Conservation (phyloP, 2,113 vertebrate species). For the Lichenostomus cassidix region DNA sequence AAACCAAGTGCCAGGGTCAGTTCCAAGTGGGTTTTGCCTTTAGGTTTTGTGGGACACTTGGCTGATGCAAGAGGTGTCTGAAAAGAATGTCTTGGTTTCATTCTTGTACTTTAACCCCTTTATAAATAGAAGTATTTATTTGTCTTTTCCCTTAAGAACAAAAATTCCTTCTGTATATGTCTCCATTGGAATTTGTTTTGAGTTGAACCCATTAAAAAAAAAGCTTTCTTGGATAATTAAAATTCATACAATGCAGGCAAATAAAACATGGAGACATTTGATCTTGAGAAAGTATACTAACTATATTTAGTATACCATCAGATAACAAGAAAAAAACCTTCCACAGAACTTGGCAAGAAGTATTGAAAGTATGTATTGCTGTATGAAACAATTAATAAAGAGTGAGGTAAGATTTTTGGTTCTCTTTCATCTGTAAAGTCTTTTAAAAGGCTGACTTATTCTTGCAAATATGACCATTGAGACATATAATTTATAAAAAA, state of each 20-base stretch:
- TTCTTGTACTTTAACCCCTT: background rate
- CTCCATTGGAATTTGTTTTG: background rate
- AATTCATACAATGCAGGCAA: background rate
- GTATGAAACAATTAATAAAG: background rate
- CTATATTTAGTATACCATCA: background rate
- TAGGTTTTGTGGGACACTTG: background rate
- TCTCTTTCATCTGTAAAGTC: background rate
- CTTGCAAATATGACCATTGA: background rate
- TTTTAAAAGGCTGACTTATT: background rate
- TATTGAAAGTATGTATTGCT: background rate
- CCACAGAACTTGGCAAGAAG: background rate
- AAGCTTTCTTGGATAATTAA: background rate
- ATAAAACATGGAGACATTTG: background rate
- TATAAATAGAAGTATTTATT: background rate
- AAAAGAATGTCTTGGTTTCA: background rate
- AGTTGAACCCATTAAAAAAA: background rate
- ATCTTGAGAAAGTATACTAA: background rate
- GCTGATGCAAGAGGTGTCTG: background rate
- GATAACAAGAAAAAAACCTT: background rate
- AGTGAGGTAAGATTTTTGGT: background rate
- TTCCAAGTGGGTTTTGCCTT: background rate
- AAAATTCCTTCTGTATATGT: background rate
- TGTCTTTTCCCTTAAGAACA: background rate
- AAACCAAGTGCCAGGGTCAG: background rate
- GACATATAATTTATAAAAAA: background rate